phyloP scores from a whole-genome alignment of 2,888 invertebrate species.

The Anoplius nigerrimus region DNA sequence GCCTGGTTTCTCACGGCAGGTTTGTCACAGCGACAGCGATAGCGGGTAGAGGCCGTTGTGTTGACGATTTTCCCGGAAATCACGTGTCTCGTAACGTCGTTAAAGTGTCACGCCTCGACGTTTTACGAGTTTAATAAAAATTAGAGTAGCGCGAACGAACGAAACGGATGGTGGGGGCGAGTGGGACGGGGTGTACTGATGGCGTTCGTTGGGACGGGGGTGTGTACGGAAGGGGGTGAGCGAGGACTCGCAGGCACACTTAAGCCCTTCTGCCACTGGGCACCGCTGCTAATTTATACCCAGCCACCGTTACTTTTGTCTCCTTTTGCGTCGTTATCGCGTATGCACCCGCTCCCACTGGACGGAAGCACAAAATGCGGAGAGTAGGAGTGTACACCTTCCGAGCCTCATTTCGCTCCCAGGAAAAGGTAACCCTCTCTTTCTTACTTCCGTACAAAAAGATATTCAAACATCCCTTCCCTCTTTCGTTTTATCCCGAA shows the following conservation, averaged over 20 bases:
- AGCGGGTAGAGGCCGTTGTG: too few species aligned
- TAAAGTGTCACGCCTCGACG: slow-evolving; percentile 53
- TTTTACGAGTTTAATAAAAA: slow-evolving; percentile 66
- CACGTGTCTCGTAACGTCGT: slow-evolving; percentile 55
- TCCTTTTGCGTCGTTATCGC: slow-evolving; percentile 62
- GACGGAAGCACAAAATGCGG: background rate
- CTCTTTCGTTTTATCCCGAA: too few species aligned
- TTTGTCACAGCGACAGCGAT: slow-evolving; percentile 29
- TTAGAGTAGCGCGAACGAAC: slow-evolving; percentile 43
- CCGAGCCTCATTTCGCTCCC: slow-evolving; percentile 17
- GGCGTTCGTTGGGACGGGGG: slow-evolving; percentile 21
- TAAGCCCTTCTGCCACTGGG: slow-evolving; percentile 36
- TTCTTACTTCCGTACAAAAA: slow-evolving; percentile 17
- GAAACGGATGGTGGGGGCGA: background rate
- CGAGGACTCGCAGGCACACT: slow-evolving; percentile 45
- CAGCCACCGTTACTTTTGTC: slow-evolving; percentile 62
- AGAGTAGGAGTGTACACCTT: background rate
- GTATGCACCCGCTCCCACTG: slow-evolving; percentile 17
- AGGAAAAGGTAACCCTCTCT: slow-evolving; percentile 18
- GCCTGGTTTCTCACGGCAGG: slow-evolving; percentile 8
- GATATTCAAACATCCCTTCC: too few species aligned
- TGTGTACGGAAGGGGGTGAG: slow-evolving; percentile 15
- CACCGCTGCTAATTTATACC: slow-evolving; percentile 64
- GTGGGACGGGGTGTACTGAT: slow-evolving; percentile 18
- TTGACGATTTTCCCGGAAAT: slow-evolving; percentile 9